Evolutionary conservation across 2,888 invertebrate genomes (phyloP).

Genomic region (Chirona hameri): DNA sequence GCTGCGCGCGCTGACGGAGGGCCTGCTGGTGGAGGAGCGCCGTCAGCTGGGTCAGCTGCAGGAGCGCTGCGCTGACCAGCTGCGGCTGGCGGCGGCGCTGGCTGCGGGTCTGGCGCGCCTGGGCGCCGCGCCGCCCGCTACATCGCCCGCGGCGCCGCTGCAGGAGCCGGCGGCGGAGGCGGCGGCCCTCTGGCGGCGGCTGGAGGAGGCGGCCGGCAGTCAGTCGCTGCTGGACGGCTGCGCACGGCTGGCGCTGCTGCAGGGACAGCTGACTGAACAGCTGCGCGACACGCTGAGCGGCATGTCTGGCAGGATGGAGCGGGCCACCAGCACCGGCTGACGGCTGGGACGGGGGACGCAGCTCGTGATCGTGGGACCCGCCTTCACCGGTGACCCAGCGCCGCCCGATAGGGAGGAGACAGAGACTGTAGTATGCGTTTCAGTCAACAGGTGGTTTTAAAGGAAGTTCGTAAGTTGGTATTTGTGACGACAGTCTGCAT

Average conservation of each 20-base stretch:
- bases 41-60: slow-evolving; percentile 37
- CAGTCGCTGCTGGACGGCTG: slow-evolving; percentile 7
- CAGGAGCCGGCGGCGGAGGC: background rate
- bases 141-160: too few relatives aligned
- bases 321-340: background rate
- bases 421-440: too few relatives aligned
- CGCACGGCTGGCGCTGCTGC: slow-evolving; percentile 12
- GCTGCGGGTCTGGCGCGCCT: background rate
- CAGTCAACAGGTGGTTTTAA: background rate
- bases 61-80: slow-evolving; percentile 14
- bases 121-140: background rate
- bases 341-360: background rate
- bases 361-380: background rate
- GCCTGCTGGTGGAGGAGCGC: slow-evolving; percentile 37
- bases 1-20: slow-evolving; percentile 36
- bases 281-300: background rate
- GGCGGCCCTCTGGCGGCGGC: background rate
- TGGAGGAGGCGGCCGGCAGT: background rate
- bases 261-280: background rate
- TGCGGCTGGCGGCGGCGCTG: background rate
- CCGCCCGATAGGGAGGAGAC: too few relatives aligned
- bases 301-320: slow-evolving; percentile 2
- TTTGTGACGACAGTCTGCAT: background rate
- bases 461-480: background rate
- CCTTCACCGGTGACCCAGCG: background rate